A percentile compares a stretch with the other conserved stretches of the same genome.
Conservation (phyloP, 2,888 invertebrate species). For the Euzophera pinguis region DNA sequence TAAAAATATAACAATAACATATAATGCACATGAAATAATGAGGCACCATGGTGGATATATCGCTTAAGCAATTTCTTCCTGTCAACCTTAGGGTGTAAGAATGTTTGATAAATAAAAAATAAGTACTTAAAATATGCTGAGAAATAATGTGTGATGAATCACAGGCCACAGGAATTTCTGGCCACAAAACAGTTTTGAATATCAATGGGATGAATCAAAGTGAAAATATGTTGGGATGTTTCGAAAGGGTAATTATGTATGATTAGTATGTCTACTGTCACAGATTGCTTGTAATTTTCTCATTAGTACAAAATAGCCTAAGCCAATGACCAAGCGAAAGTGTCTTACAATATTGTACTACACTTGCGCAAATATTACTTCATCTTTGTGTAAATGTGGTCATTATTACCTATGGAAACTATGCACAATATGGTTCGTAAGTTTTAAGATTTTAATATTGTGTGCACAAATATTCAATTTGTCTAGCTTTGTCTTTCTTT, state of each 20-base stretch:
- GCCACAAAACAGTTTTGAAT: slow-evolving; percentile 43
- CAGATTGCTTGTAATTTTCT: not conserved
- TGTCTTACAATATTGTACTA: not conserved
- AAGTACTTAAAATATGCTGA: slow-evolving; percentile 15
- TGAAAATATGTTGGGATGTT: slow-evolving; percentile 25
- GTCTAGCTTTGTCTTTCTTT: no score
- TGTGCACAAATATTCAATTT: no score
- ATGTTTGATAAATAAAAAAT: not conserved
- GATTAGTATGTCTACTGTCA: no score
- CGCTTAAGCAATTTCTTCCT: no score
- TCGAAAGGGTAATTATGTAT: not conserved
- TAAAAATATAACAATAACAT: no score
- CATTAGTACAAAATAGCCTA: not conserved
- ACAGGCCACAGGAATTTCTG: slow-evolving; percentile 42
- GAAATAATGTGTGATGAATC: slow-evolving; percentile 40
- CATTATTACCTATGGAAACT: no score
- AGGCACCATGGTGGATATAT: no score
- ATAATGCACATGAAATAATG: no score
- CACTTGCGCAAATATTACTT: not conserved
- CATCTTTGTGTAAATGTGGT: not conserved
- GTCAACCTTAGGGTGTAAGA: no score
- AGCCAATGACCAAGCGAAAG: not conserved
- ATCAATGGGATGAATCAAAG: slow-evolving; percentile 52
- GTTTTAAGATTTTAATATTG: no score
- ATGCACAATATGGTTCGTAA: no score